Evolutionary conservation across 2,888 invertebrate genomes (phyloP).

Genomic region (Epicampocera succincta): DNA sequence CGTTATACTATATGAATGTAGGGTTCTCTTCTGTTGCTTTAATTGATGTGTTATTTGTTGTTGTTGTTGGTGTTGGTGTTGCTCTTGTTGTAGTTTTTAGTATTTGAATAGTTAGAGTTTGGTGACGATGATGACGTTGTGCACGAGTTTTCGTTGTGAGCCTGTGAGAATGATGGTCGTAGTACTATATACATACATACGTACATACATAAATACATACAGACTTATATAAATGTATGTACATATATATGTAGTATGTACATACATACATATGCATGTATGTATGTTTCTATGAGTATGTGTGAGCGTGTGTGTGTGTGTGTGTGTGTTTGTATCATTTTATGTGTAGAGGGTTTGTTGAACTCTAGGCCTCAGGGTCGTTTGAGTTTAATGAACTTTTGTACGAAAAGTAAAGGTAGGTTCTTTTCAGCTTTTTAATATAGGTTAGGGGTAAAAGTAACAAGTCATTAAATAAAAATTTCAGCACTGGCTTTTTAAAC

Average conservation of each 20-base stretch:
- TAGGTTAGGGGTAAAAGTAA: slow-evolving; percentile 32
- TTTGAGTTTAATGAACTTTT: slow-evolving; percentile 81
- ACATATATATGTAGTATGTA: no score
- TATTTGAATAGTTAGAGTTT: no score
- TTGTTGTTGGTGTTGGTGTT: slow-evolving; percentile 34
- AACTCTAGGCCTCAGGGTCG: slow-evolving; percentile 82
- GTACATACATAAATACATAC: no score
- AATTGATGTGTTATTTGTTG: slow-evolving; percentile 42
- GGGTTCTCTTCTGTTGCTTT: slow-evolving; percentile 57
- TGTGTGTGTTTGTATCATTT: slow-evolving; percentile 57
- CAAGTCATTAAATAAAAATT: neutral
- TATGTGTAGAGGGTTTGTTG: slow-evolving; percentile 78
- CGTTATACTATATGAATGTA: slow-evolving; percentile 61
- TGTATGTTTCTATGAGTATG: neutral
- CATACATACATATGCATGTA: no score
- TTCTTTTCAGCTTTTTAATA: slow-evolving; percentile 17
- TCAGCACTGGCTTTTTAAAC: no score
- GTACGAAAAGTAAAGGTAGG: slow-evolving; percentile 63
- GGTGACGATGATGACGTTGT: slow-evolving; percentile 65
- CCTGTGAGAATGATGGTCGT: no score
- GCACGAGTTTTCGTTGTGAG: slow-evolving; percentile 29
- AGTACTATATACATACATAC: slow-evolving; percentile 5
- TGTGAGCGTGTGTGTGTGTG: neutral
- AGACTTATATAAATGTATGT: no score
- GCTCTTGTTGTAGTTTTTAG: neutral